These are phyloP conservation scores for Enteromius argenteus DNA, from an alignment of 2,797 vertebrate genomes.

Conservation along the genomic window DNA sequence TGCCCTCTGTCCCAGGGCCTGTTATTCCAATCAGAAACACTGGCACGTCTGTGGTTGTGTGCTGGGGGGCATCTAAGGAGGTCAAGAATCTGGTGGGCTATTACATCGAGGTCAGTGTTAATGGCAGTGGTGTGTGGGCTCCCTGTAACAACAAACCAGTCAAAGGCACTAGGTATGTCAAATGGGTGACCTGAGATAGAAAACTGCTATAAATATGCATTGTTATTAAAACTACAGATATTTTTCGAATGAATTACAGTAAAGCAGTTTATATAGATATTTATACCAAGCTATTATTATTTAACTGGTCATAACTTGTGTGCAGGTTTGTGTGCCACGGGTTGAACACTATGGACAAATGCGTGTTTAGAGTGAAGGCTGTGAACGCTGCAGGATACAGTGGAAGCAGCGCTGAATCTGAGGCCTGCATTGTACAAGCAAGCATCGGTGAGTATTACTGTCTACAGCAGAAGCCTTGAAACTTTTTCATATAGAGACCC, in stretches of 20 bases:
- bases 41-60: slow-evolving; percentile 88
- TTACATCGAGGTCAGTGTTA: slow-evolving; percentile 88
- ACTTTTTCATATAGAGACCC: no score
- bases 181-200: neutral
- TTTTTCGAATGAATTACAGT: neutral
- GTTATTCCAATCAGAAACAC: slow-evolving; percentile 89
- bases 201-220: neutral
- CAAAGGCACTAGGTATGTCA: slow-evolving; percentile 88
- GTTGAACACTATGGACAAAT: slow-evolving; percentile 81
- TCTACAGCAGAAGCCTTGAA: neutral
- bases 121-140: slow-evolving; percentile 87
- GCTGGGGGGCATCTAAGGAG: slow-evolving; percentile 87
- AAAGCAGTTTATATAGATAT: neutral
- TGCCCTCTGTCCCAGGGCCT: slow-evolving; percentile 85
- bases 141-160: slow-evolving; percentile 98
- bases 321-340: slow-evolving; percentile 93
- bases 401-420: slow-evolving; percentile 85
- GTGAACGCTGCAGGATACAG: slow-evolving; percentile 97
- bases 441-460: slow-evolving; percentile 87
- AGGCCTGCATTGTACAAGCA: slow-evolving; percentile 88
- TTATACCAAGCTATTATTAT: neutral
- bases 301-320: neutral
- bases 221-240: neutral
- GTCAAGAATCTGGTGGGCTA: slow-evolving; percentile 89
- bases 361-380: slow-evolving; percentile 91